Evolutionary conservation across 1,140 invertebrate species (phyloP).

Genomic region (Acromyrmex charruanus): DNA sequence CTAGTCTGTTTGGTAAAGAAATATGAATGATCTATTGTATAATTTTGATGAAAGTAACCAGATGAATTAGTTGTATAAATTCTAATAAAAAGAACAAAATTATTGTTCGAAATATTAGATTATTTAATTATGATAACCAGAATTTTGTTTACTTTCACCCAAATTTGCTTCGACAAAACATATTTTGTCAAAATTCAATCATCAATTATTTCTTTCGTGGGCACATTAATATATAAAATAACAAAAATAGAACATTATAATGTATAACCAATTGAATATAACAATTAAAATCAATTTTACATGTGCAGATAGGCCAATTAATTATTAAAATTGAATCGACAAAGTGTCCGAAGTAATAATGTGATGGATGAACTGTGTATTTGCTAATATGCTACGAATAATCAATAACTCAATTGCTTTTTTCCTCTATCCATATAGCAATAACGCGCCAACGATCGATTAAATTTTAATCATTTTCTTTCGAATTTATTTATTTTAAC

Average conservation of each 20-base stretch:
- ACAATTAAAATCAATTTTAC: not conserved
- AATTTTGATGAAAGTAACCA: too few species aligned
- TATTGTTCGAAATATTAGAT: too few species aligned
- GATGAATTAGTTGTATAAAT: too few species aligned
- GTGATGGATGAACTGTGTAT: not conserved
- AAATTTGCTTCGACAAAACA: too few species aligned
- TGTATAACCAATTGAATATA: not conserved
- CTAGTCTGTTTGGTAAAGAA: too few species aligned
- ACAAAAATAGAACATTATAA: not conserved
- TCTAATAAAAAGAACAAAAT: too few species aligned
- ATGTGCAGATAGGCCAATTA: not conserved
- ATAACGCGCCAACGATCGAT: not conserved
- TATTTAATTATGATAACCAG: too few species aligned
- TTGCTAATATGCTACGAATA: not conserved
- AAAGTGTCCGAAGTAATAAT: not conserved
- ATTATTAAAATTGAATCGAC: constrained; percentile 5
- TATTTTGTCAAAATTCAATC: too few species aligned
- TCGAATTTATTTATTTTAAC: not conserved
- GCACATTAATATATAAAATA: not conserved
- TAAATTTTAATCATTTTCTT: not conserved
- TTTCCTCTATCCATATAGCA: not conserved
- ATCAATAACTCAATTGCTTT: constrained; percentile 10
- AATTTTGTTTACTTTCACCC: too few species aligned
- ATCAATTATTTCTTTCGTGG: too few species aligned
- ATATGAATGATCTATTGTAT: too few species aligned